Evolutionary conservation across 2,113 vertebrate genomes (phyloP).

Genomic region (Falco punctatus): DNA sequence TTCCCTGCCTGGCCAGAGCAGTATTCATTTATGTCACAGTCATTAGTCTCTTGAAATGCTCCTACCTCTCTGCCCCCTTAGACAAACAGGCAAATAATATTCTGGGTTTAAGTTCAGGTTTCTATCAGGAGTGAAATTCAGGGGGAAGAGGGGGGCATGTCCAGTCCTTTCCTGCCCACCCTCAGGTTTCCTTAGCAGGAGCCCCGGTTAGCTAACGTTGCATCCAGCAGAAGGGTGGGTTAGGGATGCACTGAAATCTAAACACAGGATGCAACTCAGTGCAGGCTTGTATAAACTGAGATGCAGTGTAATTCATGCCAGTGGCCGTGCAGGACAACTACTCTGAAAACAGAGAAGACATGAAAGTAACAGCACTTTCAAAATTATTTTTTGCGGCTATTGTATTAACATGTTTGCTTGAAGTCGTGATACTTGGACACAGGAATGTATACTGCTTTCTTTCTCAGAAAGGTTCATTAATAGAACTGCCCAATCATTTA

Average conservation of each 20-base stretch:
- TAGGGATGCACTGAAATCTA: neutral
- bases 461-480: neutral
- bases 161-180: neutral
- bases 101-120: neutral
- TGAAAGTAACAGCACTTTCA: neutral
- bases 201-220: rapidly evolving
- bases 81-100: neutral
- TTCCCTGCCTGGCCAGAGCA: neutral
- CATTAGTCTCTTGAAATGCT: neutral
- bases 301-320: neutral
- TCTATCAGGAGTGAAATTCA: neutral
- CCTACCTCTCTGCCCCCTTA: neutral
- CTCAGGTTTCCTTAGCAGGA: neutral
- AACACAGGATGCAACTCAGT: neutral
- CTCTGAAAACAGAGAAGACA: neutral
- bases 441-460: neutral
- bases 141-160: no score
- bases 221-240: neutral
- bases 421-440: neutral
- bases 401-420: neutral
- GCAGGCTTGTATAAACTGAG: neutral
- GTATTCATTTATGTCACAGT: neutral
- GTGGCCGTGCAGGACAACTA: neutral
- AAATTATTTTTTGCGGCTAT: neutral
- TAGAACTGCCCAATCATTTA: neutral